These are phyloP conservation scores for Brachionus calyciflorus DNA, from an alignment of 1,140 invertebrate genomes.

Conservation along the genomic window DNA sequence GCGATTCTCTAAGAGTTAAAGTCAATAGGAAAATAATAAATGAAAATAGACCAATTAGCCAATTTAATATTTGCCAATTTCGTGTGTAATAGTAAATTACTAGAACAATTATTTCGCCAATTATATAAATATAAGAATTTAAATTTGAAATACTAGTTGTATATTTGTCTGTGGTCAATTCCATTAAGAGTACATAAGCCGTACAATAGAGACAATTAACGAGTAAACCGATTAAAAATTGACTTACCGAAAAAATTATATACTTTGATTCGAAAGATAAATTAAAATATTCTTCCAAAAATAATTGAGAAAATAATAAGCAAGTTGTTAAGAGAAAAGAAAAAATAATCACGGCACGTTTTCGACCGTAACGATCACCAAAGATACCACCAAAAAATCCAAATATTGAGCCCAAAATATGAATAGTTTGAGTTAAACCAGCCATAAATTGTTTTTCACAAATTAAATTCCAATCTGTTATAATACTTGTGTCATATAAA, in stretches of 20 bases:
- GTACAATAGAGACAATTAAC: background rate
- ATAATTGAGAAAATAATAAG: background rate
- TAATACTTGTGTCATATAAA: background rate
- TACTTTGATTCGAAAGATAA: background rate
- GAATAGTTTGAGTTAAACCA: slow-evolving; percentile 1
- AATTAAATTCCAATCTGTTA: background rate
- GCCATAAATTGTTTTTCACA: background rate
- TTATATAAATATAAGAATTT: background rate
- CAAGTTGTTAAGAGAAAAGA: background rate
- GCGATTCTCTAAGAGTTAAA: background rate
- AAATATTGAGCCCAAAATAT: background rate
- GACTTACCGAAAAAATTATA: background rate
- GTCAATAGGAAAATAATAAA: background rate
- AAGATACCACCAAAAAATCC: background rate
- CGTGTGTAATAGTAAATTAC: background rate
- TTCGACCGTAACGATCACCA: background rate
- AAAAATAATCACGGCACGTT: background rate
- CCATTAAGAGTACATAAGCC: background rate
- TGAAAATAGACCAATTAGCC: background rate
- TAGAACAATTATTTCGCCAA: background rate
- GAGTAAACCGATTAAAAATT: background rate
- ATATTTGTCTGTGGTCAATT: background rate
- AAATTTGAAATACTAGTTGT: background rate
- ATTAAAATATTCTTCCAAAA: background rate
- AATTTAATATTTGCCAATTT: background rate